Percentiles rank a stretch among this genome's conserved stretches.
Evolutionary conservation across 2,888 invertebrate genomes (phyloP).

Genomic region (Machimus atricapillus): DNA sequence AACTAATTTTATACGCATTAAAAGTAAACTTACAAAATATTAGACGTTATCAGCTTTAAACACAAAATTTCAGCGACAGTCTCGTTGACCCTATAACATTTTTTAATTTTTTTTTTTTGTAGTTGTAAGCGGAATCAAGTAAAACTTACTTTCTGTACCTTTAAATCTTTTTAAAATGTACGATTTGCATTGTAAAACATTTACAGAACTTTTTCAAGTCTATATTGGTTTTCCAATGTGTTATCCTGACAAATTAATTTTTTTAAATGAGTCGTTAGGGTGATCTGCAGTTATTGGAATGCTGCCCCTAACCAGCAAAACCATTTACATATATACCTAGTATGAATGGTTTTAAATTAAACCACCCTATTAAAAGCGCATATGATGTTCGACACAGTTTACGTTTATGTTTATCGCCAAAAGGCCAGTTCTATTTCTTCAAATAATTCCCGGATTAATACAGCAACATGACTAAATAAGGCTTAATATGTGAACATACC

Average conservation of each 20-base stretch:
- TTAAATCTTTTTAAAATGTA: not conserved
- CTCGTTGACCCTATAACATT: conserved; percentile 7
- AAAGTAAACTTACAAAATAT: conserved; percentile 35
- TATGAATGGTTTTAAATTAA: not conserved
- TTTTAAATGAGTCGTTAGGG: not conserved
- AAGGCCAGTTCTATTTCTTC: not conserved
- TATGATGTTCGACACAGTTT: not conserved
- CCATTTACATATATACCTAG: not conserved
- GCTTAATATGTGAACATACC: not conserved
- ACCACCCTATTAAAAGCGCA: not conserved
- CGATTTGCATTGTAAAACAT: not conserved
- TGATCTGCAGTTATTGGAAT: not conserved
- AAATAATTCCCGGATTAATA: not conserved
- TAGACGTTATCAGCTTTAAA: conserved; percentile 20
- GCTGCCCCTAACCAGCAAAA: not conserved
- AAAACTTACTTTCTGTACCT: not conserved
- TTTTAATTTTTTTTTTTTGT: not conserved
- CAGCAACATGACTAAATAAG: too few species aligned
- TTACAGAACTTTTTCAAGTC: not conserved
- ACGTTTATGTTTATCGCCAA: not conserved
- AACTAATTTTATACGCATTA: conserved; percentile 16
- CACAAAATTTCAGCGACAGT: conserved; percentile 24
- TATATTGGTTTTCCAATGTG: not conserved
- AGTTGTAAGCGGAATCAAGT: not conserved
- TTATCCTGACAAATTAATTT: not conserved